Conservation (phyloP, 1,140 invertebrate species). For the Drosophila punjabiensis region DNA sequence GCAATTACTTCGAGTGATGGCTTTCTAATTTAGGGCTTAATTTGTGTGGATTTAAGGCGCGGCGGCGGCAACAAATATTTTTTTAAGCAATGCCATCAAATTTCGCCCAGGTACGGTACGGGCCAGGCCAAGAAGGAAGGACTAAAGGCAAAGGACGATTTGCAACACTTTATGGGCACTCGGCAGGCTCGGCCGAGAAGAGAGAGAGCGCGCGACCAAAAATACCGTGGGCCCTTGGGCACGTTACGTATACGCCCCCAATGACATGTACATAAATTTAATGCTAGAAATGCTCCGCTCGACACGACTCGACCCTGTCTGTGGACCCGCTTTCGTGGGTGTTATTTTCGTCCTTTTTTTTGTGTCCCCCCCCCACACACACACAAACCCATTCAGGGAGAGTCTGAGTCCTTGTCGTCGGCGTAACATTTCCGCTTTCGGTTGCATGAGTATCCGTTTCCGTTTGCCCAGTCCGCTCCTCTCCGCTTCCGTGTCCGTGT, state of each 20-base stretch:
- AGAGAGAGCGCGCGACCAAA: constrained; percentile 18
- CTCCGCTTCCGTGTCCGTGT: background rate
- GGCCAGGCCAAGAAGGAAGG: constrained; percentile 8
- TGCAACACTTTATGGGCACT: constrained; percentile 70
- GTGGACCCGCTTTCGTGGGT: constrained; percentile 25
- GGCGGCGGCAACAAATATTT: constrained; percentile 33
- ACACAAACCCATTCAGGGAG: background rate
- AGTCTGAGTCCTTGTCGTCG: constrained; percentile 16
- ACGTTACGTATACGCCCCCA: constrained; percentile 72
- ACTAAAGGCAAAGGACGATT: constrained; percentile 35
- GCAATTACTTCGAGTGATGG: constrained; percentile 78
- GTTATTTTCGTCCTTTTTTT: constrained; percentile 47
- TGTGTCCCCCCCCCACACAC: background rate
- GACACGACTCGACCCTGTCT: constrained; percentile 48
- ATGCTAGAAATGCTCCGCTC: constrained; percentile 63
- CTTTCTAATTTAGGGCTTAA: constrained; percentile 81
- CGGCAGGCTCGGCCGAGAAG: constrained; percentile 10
- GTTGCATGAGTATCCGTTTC: constrained; percentile 79
- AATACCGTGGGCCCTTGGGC: constrained; percentile 41
- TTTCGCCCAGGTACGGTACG: constrained; percentile 27
- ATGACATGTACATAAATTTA: constrained; percentile 75
- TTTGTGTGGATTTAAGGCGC: constrained; percentile 70
- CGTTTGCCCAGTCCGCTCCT: constrained; percentile 45
- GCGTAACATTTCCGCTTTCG: constrained; percentile 70
- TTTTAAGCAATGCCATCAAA: constrained; percentile 61